Evolutionary conservation across 2,113 vertebrate genomes (phyloP), one percentile per base, ranked within the genome.

Genomic region (Serinus canaria): DNA sequence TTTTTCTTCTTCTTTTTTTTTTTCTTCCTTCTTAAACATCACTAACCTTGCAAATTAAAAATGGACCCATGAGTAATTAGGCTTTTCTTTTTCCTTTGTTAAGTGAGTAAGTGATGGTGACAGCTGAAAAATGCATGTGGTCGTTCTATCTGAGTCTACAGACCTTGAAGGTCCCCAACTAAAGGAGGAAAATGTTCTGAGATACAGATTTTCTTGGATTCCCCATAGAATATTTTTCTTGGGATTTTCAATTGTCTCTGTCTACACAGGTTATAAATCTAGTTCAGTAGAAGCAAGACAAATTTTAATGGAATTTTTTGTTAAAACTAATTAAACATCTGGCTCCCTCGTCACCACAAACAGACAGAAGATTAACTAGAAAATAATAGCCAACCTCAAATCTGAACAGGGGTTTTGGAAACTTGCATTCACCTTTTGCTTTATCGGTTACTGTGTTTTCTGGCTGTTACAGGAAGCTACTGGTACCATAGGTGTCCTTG

Each of bases 231-330:
- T 94, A 83, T 77, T 92, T 95, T 96, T 86, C 88, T 92, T 56
- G 88, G 75, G 72, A 74, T 95, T 91, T 92, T 91, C 94, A 91
- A 66, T 94, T 95, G 93, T 92, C 76, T 92, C 85, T 83, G 62
- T 92, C 95, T 95, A 76, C 53, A 82, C 76, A 92, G 83, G 92
- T 97, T 92, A 96, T 95, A 97, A 95, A 95, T 97, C 90, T 87
- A 49, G 72, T 88, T 97, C 90, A 90, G 90, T 20, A 75, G 43
- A 73, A 94, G 87, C 78, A 83, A 94, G 92, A 68, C 55, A 66
- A 81, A 84, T 92, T 95, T 96, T 90, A 94, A 77, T 95, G 91
- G 87, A 62, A 35, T 78, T 82, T 91, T 93, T 87, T 31, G 67
- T 95, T 93, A 68, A 89, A 81, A 19, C 92, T 89, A 94, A 96